Percentiles rank a stretch among this genome's conserved stretches.
Evolutionary conservation across 2,888 invertebrate genomes (phyloP).

Genomic region (Branchipolynoe longqiensis): DNA sequence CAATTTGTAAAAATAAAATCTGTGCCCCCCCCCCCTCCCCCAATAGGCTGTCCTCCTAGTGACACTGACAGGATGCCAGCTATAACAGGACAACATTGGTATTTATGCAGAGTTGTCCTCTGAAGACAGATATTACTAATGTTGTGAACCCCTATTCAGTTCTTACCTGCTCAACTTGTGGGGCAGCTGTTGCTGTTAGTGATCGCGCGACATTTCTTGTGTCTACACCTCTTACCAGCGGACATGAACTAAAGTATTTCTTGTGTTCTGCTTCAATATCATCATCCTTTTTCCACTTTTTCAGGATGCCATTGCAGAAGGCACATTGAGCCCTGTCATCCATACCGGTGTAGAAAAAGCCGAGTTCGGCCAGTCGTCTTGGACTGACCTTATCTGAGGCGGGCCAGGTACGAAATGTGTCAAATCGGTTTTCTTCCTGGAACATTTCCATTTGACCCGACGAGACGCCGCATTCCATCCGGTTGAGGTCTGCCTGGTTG

Average conservation of each 20-base stretch:
- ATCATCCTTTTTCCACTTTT: constrained; percentile 95
- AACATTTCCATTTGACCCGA: not conserved
- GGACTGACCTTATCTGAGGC: constrained; percentile 85
- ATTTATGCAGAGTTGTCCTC: too few species aligned
- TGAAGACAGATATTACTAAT: too few species aligned
- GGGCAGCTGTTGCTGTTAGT: not conserved
- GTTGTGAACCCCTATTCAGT: too few species aligned
- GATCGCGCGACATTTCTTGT: not conserved
- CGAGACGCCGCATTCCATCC: not conserved
- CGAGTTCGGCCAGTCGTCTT: constrained; percentile 90
- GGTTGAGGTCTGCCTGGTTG: not conserved
- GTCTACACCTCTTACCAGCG: constrained; percentile 85
- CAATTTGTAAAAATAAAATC: too few species aligned
- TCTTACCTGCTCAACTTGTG: too few species aligned
- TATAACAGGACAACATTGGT: too few species aligned
- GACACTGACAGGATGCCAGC: too few species aligned
- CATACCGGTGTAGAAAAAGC: constrained; percentile 93
- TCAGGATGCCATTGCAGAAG: constrained; percentile 94
- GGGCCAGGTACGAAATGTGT: constrained; percentile 43
- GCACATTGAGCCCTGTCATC: constrained; percentile 95
- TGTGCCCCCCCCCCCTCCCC: too few species aligned
- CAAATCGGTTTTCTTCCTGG: constrained; percentile 1
- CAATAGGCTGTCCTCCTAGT: too few species aligned
- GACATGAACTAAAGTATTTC: constrained; percentile 91
- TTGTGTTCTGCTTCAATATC: constrained; percentile 97